phyloP scores from a whole-genome alignment of 2,113 vertebrate genomes.

The Isurus oxyrinchus region DNA sequence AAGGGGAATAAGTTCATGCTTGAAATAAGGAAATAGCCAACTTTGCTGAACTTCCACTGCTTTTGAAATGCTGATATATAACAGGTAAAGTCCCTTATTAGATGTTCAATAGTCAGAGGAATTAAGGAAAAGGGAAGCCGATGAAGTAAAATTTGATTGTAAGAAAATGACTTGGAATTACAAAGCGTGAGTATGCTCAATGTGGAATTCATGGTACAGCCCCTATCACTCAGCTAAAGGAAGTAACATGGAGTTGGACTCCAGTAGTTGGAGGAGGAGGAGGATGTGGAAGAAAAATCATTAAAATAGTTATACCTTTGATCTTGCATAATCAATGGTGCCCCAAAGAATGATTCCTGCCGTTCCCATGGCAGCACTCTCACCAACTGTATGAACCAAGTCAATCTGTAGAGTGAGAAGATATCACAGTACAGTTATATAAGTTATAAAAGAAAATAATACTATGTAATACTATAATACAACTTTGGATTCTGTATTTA shows the following conservation, averaged over 20 bases:
- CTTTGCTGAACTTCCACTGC: background rate
- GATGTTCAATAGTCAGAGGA: background rate
- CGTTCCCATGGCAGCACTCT: conserved; percentile 77
- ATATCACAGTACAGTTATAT: background rate
- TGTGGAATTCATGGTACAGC: background rate
- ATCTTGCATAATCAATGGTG: conserved; percentile 54
- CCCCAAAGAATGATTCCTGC: conserved; percentile 86
- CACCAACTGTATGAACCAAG: conserved; percentile 75
- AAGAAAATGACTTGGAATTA: background rate
- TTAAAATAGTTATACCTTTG: conserved; percentile 47
- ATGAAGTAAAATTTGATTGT: background rate
- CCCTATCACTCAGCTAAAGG: background rate
- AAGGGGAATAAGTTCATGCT: background rate
- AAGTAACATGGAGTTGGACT: background rate
- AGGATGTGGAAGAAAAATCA: background rate
- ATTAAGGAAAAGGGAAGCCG: background rate
- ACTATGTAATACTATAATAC: background rate
- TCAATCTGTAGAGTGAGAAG: conserved; percentile 61
- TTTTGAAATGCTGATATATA: background rate
- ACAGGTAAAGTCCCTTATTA: background rate
- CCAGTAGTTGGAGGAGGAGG: background rate
- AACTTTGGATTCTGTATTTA: background rate
- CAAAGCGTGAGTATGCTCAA: background rate
- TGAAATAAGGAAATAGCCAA: background rate
- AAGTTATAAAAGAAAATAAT: background rate